Percentiles rank a stretch among this genome's conserved stretches.
Evolutionary conservation across 2,113 vertebrate genomes (phyloP).

Genomic region (Ceyx margarethae): DNA sequence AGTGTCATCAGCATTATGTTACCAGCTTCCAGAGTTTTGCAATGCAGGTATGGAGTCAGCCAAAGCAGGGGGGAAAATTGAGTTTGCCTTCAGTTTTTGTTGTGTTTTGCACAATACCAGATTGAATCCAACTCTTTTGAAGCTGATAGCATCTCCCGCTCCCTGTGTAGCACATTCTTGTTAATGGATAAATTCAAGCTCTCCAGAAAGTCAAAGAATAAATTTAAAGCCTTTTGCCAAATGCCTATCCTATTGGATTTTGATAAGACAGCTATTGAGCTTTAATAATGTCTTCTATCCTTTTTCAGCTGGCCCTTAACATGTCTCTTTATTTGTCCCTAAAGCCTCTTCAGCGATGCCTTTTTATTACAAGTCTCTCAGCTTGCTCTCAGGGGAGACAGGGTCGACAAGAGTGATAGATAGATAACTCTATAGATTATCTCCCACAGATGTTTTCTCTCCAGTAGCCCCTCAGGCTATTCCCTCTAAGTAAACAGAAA

Average conservation of each 20-base stretch:
- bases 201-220: constrained; percentile 79
- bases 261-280: constrained; percentile 88
- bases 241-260: constrained; percentile 86
- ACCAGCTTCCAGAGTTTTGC: not conserved
- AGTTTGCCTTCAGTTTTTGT: constrained; percentile 15
- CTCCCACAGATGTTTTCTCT: constrained; percentile 85
- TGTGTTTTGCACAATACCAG: constrained; percentile 45
- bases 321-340: constrained; percentile 85
- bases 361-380: constrained; percentile 83
- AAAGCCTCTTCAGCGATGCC: constrained; percentile 83
- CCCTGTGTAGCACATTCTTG: constrained; percentile 72
- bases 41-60: not conserved
- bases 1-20: not conserved
- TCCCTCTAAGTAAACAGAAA: constrained; percentile 87
- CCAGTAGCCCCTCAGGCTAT: constrained; percentile 75
- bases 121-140: constrained; percentile 67
- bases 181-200: constrained; percentile 78
- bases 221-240: constrained; percentile 80
- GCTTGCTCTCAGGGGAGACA: constrained; percentile 79
- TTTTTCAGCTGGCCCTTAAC: constrained; percentile 82
- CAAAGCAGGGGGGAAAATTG: not conserved
- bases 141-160: constrained; percentile 78
- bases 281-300: constrained; percentile 84
- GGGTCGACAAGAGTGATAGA: constrained; percentile 80
- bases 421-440: constrained; percentile 87